Evolutionary conservation across 2,888 invertebrate species (phyloP).

Genomic region (Amaurobius ferox): DNA sequence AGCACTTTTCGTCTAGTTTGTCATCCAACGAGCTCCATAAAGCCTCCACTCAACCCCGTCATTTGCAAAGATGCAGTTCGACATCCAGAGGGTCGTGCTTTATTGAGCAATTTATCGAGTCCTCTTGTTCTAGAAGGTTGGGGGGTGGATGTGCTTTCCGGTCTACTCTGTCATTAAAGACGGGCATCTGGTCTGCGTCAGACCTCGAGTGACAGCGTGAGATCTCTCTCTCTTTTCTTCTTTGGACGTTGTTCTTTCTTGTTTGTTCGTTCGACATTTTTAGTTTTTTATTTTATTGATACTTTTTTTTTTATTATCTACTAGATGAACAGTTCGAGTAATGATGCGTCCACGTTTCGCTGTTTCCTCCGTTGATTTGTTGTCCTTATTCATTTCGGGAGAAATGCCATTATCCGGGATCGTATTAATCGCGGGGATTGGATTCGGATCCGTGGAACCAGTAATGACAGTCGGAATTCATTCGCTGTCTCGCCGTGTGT

Average conservation of each 20-base stretch:
- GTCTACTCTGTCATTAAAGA: slow-evolving; percentile 65
- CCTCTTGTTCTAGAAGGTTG: neutral
- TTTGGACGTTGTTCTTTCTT: slow-evolving; percentile 1
- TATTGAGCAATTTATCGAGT: slow-evolving; percentile 18
- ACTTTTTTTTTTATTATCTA: neutral
- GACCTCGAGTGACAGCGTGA: slow-evolving; percentile 58
- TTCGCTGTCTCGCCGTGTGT: neutral
- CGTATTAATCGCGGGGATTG: slow-evolving; percentile 10
- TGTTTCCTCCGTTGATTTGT: slow-evolving; percentile 16
- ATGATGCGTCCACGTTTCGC: slow-evolving; percentile 38
- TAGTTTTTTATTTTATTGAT: neutral
- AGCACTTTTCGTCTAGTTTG: neutral
- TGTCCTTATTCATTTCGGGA: slow-evolving; percentile 2
- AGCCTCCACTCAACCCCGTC: neutral
- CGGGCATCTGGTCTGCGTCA: slow-evolving; percentile 63
- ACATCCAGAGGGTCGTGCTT: slow-evolving; percentile 11
- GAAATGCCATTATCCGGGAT: neutral
- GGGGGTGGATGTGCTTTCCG: slow-evolving; percentile 34
- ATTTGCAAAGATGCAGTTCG: slow-evolving; percentile 13
- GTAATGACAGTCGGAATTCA: slow-evolving; percentile 12
- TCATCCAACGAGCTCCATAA: slow-evolving; percentile 5
- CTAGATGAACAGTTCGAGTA: slow-evolving; percentile 35
- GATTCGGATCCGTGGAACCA: slow-evolving; percentile 3
- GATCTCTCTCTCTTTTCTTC: slow-evolving; percentile 30
- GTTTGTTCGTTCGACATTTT: neutral